Evolutionary conservation across 2,113 vertebrate genomes (phyloP).

Genomic region (Pygathrix nemaeus): DNA sequence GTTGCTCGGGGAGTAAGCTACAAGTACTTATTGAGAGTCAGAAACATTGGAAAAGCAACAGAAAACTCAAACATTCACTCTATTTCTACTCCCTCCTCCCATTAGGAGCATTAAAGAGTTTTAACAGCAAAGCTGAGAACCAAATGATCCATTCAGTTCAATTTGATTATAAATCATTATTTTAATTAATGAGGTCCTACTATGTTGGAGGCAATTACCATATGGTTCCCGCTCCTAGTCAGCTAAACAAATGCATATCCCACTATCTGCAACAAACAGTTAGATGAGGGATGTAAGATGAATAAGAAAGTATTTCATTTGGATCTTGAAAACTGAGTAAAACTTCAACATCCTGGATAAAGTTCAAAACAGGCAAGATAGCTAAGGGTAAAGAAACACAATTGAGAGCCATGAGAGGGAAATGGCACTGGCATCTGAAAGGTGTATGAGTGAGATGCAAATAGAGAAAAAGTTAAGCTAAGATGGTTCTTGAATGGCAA

Average conservation of each 20-base stretch:
- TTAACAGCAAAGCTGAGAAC: not conserved
- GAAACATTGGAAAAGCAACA: not conserved
- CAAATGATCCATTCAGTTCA: slow-evolving; percentile 37
- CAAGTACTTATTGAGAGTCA: not conserved
- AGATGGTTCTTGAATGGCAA: not conserved
- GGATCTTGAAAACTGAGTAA: not conserved
- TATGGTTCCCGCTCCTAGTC: not conserved
- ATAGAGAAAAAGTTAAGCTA: not conserved
- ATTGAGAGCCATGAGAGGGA: not conserved
- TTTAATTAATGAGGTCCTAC: slow-evolving; percentile 52
- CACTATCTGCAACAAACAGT: not conserved
- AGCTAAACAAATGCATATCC: not conserved
- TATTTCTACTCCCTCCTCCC: not conserved
- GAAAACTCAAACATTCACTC: not conserved
- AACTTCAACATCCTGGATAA: not conserved
- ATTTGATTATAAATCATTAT: not conserved
- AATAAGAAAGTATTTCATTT: not conserved
- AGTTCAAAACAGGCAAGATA: not conserved
- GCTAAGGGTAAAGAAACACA: not conserved
- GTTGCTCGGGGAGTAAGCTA: not conserved
- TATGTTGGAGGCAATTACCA: not conserved
- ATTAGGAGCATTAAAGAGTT: not conserved
- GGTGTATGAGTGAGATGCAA: not conserved
- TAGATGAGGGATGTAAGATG: not conserved
- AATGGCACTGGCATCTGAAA: not conserved